Percentiles rank a stretch among this genome's conserved stretches.
Evolutionary conservation across 1,140 invertebrate genomes (phyloP).

Genomic region (Micrasema minimum): DNA sequence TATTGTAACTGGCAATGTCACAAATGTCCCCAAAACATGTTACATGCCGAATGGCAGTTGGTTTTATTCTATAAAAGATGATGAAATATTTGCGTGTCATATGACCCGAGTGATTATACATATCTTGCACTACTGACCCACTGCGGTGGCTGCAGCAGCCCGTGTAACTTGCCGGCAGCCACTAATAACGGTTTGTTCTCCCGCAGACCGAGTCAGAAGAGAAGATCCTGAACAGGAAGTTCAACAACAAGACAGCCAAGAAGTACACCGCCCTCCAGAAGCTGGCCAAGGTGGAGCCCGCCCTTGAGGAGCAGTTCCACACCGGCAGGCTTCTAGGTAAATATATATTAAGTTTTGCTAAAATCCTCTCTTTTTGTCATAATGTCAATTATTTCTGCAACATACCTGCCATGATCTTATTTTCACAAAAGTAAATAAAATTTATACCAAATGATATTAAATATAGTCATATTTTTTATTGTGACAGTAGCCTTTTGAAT

Average conservation of each 20-base stretch:
- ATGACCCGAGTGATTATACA: constrained; percentile 55
- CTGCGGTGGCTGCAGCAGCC: not conserved
- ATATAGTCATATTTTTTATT: no score
- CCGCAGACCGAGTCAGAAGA: constrained; percentile 92
- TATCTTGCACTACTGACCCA: constrained; percentile 17
- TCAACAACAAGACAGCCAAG: constrained; percentile 91
- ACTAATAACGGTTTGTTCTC: constrained; percentile 1
- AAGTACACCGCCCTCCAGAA: constrained; percentile 95
- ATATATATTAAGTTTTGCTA: no score
- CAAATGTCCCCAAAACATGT: no score
- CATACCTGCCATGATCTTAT: no score
- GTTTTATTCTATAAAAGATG: constrained; percentile 36
- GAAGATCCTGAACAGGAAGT: constrained; percentile 91
- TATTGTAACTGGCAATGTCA: no score
- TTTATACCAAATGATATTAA: no score
- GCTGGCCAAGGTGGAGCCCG: constrained; percentile 90
- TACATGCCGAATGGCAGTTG: no score
- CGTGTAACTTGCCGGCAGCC: not conserved
- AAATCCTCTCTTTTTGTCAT: no score
- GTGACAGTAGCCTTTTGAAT: no score
- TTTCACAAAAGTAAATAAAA: no score
- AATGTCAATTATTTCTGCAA: no score
- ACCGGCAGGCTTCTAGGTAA: constrained; percentile 93
- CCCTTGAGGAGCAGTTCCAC: constrained; percentile 96
- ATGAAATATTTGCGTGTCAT: constrained; percentile 62